Percentiles rank a stretch among this genome's conserved stretches.
phyloP scores from a whole-genome alignment of 2,888 invertebrate genomes.

The Hypsopygia costalis region DNA sequence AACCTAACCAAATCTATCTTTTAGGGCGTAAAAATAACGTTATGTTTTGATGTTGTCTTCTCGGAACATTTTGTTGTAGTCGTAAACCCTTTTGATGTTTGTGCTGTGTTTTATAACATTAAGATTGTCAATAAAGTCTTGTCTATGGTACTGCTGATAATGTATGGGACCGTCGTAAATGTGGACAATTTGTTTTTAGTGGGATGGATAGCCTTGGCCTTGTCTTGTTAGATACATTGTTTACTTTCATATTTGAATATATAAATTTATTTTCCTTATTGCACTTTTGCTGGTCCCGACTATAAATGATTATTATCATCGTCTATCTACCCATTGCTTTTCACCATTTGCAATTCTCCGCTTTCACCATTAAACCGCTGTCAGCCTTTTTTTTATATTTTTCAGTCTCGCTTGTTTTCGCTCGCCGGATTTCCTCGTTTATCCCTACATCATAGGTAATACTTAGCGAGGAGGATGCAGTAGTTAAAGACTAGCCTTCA shows the following conservation, averaged over 20 bases:
- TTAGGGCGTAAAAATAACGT: conserved; percentile 29
- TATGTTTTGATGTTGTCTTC: conserved; percentile 25
- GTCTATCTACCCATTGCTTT: too few relatives aligned
- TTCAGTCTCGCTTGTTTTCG: too few relatives aligned
- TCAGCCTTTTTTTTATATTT: too few relatives aligned
- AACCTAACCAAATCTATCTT: conserved; percentile 43
- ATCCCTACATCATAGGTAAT: too few relatives aligned
- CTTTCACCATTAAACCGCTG: too few relatives aligned
- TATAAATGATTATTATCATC: too few relatives aligned
- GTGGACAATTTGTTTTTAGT: not conserved
- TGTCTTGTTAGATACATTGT: not conserved
- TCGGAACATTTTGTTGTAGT: conserved; percentile 21
- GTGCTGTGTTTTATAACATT: conserved; percentile 8
- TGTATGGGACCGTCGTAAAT: conserved; percentile 5
- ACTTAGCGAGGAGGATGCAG: too few relatives aligned
- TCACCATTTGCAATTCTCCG: too few relatives aligned
- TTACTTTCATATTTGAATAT: not conserved
- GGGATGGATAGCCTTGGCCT: not conserved
- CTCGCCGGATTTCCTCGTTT: too few relatives aligned
- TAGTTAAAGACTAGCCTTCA: too few relatives aligned
- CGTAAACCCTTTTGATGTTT: conserved; percentile 17
- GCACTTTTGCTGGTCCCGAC: too few relatives aligned
- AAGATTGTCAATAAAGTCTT: conserved; percentile 9
- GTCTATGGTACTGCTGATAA: conserved; percentile 4
- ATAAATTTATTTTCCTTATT: too few relatives aligned